phyloP scores from a whole-genome alignment of 2,797 vertebrate species.

The Manis javanica region DNA sequence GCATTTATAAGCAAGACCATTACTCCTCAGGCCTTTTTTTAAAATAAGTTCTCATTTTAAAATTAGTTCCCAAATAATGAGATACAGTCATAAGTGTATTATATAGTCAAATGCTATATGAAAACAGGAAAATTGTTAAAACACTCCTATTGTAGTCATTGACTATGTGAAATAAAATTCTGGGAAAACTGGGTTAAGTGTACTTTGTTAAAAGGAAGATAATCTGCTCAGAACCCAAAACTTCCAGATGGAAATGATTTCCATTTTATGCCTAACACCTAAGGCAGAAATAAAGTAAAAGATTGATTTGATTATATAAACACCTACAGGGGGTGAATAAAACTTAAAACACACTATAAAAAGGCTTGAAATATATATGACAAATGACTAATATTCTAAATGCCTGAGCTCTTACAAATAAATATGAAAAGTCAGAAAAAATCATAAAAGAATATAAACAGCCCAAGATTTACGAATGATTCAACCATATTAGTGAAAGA shows the following conservation, averaged over 20 bases:
- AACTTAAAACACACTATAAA: neutral
- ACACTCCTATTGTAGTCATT: neutral
- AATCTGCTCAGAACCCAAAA: neutral
- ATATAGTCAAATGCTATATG: neutral
- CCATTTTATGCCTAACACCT: neutral
- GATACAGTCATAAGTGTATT: neutral
- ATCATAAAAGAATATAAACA: neutral
- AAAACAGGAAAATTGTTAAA: neutral
- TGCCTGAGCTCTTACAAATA: neutral
- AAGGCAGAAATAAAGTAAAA: neutral
- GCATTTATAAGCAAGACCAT: neutral
- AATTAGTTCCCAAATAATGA: slow-evolving; percentile 49
- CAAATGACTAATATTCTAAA: neutral
- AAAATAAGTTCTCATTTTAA: slow-evolving; percentile 19
- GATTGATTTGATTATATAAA: neutral
- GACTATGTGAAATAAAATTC: neutral
- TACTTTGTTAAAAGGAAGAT: neutral
- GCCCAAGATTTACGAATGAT: neutral
- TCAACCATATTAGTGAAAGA: neutral
- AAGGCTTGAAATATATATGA: neutral
- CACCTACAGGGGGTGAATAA: neutral
- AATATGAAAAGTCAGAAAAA: neutral
- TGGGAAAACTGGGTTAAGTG: neutral
- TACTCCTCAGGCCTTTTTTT: neutral
- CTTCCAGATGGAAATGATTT: neutral